Percentiles rank a stretch among this genome's conserved stretches.
Conservation (phyloP, 1,140 invertebrate genomes). For the Camponotus floridanus region DNA sequence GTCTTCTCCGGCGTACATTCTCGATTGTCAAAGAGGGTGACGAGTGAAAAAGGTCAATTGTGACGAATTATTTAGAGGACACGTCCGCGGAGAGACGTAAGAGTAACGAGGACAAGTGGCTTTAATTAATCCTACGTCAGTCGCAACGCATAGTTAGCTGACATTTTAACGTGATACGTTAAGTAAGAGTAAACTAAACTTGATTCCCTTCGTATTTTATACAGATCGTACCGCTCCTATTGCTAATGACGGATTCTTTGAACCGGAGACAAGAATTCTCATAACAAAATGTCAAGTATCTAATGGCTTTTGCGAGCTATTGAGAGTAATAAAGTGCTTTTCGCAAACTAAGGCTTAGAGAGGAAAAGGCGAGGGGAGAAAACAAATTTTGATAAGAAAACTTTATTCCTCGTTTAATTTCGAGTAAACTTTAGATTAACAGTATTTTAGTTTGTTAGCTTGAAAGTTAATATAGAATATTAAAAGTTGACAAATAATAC, state of each 20-base stretch:
- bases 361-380: background rate
- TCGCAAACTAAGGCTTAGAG: background rate
- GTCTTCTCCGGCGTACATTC: background rate
- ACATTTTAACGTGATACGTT: background rate
- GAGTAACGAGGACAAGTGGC: constrained; percentile 5
- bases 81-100: constrained; percentile 2
- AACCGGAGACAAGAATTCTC: constrained; percentile 49
- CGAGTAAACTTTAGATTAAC: constrained; percentile 7
- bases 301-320: constrained; percentile 43
- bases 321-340: constrained; percentile 40
- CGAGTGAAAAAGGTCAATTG: constrained; percentile 6
- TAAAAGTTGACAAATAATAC: constrained; percentile 8
- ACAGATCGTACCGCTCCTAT: background rate
- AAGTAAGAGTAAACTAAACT: constrained; percentile 19
- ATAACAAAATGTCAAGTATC: constrained; percentile 39
- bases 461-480: background rate
- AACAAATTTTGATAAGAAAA: constrained; percentile 43
- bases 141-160: background rate
- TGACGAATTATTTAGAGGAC: constrained; percentile 39
- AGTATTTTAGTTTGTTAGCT: constrained; percentile 27
- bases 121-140: constrained; percentile 46
- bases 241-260: constrained; percentile 41
- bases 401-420: constrained; percentile 48
- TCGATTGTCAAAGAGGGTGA: background rate
- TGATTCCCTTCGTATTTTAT: constrained; percentile 1